Base-by-base conservation (phyloP, 2,797 vertebrate species). In the Cottoperca gobio region DNA sequence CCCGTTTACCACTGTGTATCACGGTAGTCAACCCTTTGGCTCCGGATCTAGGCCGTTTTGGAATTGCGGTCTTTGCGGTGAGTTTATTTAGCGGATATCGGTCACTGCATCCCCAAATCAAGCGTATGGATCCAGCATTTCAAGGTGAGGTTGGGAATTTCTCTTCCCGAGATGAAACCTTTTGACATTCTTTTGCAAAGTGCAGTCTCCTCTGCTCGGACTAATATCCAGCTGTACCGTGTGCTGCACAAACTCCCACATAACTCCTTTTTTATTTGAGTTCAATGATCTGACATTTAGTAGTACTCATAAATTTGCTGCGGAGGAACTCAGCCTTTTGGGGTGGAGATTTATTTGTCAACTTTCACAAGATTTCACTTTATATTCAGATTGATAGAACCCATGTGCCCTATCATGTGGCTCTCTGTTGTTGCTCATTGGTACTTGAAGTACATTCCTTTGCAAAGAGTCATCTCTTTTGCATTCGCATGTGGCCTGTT, bases 1-100 rank as follows among this genome's bases (percentile, higher is more conserved):
- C 93, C 92, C 94, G 96, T 97, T 96, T 95, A 93, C 92, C 91
- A 63, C 80, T 57, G 72, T 94, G 93, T 92, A 94, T 93, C 94
- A 94, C 95, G 96, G 96, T 97, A 96, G 96, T 97, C 96, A n/a
- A 81, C 73, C 43, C 12, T 73, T 86, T 88, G 88, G 81, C 86
- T 81, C 65, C 13, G 33, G 79, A 85, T 89, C 72, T 76, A 72
- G 83, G 70, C 88, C 76, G 76, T 73, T 87, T 70, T 85, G 80
- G 84, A 82, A 86, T 88, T 81, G 82, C 57, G 73, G 84, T 89
- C 83, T 86, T 73, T 84, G 84, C 57, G 53, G 57, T 70, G 72
- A 80, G 84, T 92, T 91, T 94, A 89, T 92, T 93, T 93, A 74
- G 40, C 79, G 79, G 76, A 89, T 90, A 64, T 72, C 80, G 88